phyloP scores from a whole-genome alignment of 2,888 invertebrate species.

The Allacma fusca region DNA sequence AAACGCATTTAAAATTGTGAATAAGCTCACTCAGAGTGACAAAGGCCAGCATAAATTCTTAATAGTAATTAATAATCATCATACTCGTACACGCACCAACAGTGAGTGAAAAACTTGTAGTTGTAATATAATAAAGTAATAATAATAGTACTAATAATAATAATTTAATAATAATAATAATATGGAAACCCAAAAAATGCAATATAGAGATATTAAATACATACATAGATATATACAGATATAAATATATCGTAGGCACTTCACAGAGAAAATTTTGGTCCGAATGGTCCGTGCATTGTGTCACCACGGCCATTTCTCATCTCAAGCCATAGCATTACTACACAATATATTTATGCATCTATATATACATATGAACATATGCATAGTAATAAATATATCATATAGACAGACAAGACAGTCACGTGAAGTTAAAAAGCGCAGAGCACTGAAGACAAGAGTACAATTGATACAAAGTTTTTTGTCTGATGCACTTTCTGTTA shows the following conservation, averaged over 20 bases:
- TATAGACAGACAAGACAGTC: constrained; percentile 45
- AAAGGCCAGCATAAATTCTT: too few relatives aligned
- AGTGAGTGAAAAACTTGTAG: too few relatives aligned
- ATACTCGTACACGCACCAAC: too few relatives aligned
- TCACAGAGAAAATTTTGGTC: too few relatives aligned
- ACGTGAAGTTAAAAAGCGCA: constrained; percentile 51
- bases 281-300: too few relatives aligned
- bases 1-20: too few relatives aligned
- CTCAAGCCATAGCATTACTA: background rate
- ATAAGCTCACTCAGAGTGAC: too few relatives aligned
- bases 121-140: too few relatives aligned
- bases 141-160: too few relatives aligned
- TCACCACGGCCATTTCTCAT: too few relatives aligned
- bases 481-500: too few relatives aligned
- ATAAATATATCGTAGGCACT: constrained; percentile 14
- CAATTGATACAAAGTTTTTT: background rate
- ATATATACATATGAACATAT: background rate
- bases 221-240: constrained; percentile 6
- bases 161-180: background rate
- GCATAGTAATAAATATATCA: background rate
- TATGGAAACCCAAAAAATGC: background rate
- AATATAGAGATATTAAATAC: background rate
- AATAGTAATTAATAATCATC: too few relatives aligned
- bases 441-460: constrained; percentile 46
- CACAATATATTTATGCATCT: constrained; percentile 11